A percentile compares a stretch with the other conserved stretches of the same genome.
phyloP scores from a whole-genome alignment of 92 coral and sea anemone species.

The Pocillopora grandis region DNA sequence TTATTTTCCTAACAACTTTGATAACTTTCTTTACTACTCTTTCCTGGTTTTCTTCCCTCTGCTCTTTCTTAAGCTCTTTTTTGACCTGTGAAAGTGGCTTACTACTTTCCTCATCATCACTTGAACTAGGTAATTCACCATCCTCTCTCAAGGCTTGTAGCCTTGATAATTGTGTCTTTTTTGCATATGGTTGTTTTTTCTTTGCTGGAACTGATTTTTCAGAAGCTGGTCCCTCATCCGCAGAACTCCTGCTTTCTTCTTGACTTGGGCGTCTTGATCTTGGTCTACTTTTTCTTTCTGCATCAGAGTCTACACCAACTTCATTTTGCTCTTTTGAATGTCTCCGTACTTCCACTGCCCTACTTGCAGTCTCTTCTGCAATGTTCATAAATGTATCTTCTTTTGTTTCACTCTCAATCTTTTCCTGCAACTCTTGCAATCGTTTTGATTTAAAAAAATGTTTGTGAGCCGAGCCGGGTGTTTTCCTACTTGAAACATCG shows the following conservation, averaged over 20 bases:
- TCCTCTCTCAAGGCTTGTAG: slow-evolving; percentile 12
- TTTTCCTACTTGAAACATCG: slow-evolving; percentile 17
- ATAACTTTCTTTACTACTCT: slow-evolving; percentile 86
- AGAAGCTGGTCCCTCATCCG: neutral
- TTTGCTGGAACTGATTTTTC: neutral
- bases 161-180: slow-evolving; percentile 13
- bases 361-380: neutral
- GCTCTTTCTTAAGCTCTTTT: slow-evolving; percentile 60
- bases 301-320: slow-evolving; percentile 12
- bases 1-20: slow-evolving; percentile 78
- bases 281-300: slow-evolving; percentile 25
- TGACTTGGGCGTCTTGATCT: slow-evolving; percentile 18
- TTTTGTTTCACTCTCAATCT: slow-evolving; percentile 24
- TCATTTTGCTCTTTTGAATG: slow-evolving; percentile 9
- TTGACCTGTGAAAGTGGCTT: slow-evolving; percentile 70
- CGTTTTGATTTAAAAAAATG: slow-evolving; percentile 77
- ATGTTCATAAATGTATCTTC: neutral
- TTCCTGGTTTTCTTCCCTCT: neutral
- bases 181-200: neutral
- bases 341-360: neutral
- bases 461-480: slow-evolving; percentile 14
- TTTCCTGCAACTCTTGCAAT: slow-evolving; percentile 67
- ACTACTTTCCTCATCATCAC: slow-evolving; percentile 79
- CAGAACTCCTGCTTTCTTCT: neutral
- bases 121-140: slow-evolving; percentile 35